Base-by-base conservation (phyloP, 1,140 invertebrate species). In the Scaptomyza pallida region DNA sequence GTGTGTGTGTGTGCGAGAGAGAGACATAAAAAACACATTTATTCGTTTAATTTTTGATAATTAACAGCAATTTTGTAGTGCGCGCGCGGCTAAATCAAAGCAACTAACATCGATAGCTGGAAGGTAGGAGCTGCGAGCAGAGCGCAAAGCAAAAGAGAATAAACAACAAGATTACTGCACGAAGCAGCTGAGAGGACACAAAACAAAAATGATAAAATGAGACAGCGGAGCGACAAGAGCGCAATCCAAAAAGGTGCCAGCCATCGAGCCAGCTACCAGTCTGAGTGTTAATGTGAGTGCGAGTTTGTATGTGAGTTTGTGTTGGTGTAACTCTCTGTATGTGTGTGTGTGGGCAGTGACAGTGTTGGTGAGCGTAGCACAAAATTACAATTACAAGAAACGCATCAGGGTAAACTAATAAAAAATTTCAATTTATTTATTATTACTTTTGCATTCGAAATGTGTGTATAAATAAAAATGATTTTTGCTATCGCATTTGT, bases 11-110 rank as follows among this genome's bases (percentile, higher is more conserved):
- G 16, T n/a, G 30, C 48, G 48, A 19, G n/a, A 35, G 2, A 45
- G 8, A 19, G 40, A 55, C 50, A 48, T 70, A 64, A 60, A 72
- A 72, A 72, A 72, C 59, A 75, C 67, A 72, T 71, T 63, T 70
- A 72, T 68, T 55, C 55, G 59, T 60, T 68, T 61, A 72, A 72
- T 61, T 60, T 72, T 43, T 75, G 54, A 78, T 72, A 83, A 85
- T 79, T 79, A 79, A 76, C 75, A 85, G 54, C 61, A 85, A 85
- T 73, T 85, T 79, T 72, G n/a, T 68, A 68, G 51, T 83, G 80
- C 80, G 80, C 81, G 80, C 57, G 82, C 81, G 81, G 81, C 81
- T 88, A 71, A 81, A 85, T 85, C 81, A 85, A 86, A 85, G 80
- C 44, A 69, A 68, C 48, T 71, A 64, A 26, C 44, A 40, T 17